Percentiles rank a stretch among this genome's conserved stretches.
These are phyloP conservation scores for Caenorhabditis virilis DNA, from an alignment of 2,888 invertebrate species.

Conservation along the genomic window DNA sequence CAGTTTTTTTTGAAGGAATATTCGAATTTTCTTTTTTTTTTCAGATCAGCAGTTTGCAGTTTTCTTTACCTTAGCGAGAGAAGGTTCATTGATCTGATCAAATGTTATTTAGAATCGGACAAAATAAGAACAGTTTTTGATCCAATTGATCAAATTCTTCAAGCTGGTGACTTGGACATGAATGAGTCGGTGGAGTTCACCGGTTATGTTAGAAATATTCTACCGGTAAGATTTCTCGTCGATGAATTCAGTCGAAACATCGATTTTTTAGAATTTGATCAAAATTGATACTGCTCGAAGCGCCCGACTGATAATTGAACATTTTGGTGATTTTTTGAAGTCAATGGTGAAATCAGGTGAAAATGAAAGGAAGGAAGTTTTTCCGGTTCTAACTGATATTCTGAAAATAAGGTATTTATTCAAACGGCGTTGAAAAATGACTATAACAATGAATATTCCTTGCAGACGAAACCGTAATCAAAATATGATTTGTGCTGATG, in stretches of 20 bases:
- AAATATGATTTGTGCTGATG: conserved; percentile 50
- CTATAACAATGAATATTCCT: too few relatives aligned
- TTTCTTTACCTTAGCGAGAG: conserved; percentile 36
- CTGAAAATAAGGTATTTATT: too few relatives aligned
- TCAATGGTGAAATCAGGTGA: conserved; percentile 15
- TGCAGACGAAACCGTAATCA: conserved; percentile 39
- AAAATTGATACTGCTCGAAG: conserved; percentile 22
- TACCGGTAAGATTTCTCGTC: conserved; percentile 9
- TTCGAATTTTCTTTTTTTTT: not conserved
- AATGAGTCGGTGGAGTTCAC: conserved; percentile 19
- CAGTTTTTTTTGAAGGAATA: not conserved
- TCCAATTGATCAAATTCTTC: conserved; percentile 25
- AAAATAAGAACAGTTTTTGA: conserved; percentile 20
- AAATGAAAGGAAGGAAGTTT: conserved; percentile 21
- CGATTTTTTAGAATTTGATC: conserved; percentile 23
- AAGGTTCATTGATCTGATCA: conserved; percentile 38
- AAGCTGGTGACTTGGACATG: conserved; percentile 15
- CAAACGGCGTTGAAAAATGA: too few relatives aligned
- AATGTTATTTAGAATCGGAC: conserved; percentile 25
- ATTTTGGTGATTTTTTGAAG: conserved; percentile 34
- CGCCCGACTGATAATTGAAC: conserved; percentile 45
- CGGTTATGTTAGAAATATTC: conserved; percentile 2
- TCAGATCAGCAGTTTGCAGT: conserved; percentile 29
- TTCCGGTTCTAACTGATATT: conserved; percentile 42
- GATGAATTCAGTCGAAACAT: not conserved